Base-by-base conservation (phyloP, 2,888 invertebrate genomes). In the Nemotelus pantherinus region DNA sequence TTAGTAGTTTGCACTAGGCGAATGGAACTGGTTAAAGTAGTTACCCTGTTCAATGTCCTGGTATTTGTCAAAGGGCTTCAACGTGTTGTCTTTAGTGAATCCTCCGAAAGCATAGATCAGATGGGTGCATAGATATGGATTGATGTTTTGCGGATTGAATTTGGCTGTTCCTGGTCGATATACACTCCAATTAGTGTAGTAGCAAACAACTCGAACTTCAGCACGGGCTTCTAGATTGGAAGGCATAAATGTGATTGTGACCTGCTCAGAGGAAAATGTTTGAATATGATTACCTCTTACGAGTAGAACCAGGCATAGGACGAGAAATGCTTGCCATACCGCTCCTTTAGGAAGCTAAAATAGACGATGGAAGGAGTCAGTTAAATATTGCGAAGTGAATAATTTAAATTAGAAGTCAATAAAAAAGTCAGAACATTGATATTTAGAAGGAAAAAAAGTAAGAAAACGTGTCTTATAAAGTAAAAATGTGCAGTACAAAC, bases 41-140 rank as follows among this genome's bases (percentile, higher is more conserved):
- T 85, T 85, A 95, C 96, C 96, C 92, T 97, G 96, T 85, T 97
- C 97, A 84, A 97, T 93, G 86, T 97, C 97, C 88, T 97, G 97
- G 86, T 97, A 97, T 85, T 96, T 96, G 88, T 97, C 97, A 85
- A 96, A 97, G 1, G 96, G 96, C 82, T 95, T 95, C 82, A 97
- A 89, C 39, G 94, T 93, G 87, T 95, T 96, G 85, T 96, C 96
- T 87, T 95, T 95, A 79, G 95, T 95, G 85, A 96, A 94, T 43
- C 96, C 96, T 75, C 95, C 96, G 86, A 97, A 97, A 4, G 96
- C 96, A 87, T 97, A 97, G 81, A 97, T 92, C 82, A 97, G 90
- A 90, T 97, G 96, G 55, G 96, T 96, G 88, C 97, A 97, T 78
- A 97, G 90, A 85, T 96, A 96, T 0, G 97, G 97, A 89, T 97